Evolutionary conservation across 1,140 invertebrate species (phyloP).

Genomic region (Periplaneta americana): DNA sequence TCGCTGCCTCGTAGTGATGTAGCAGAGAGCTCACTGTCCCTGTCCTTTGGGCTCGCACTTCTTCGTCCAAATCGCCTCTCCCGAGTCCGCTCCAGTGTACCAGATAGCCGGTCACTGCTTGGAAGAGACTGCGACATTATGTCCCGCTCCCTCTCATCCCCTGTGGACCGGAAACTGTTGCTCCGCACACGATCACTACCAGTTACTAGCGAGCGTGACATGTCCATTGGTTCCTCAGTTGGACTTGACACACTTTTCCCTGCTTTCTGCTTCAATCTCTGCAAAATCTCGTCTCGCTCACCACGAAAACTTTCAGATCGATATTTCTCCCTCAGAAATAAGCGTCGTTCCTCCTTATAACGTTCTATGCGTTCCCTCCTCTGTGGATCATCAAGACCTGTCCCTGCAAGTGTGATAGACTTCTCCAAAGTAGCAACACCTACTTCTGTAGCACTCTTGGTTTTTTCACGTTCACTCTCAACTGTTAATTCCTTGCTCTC

Average conservation of each 20-base stretch:
- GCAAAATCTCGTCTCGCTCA: constrained; percentile 28
- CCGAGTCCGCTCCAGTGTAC: neutral
- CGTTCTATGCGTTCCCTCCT: constrained; percentile 77
- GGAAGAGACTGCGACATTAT: neutral
- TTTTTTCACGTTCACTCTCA: neutral
- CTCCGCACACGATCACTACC: neutral
- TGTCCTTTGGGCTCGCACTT: neutral
- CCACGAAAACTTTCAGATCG: constrained; percentile 68
- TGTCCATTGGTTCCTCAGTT: constrained; percentile 13
- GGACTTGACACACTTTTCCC: constrained; percentile 3
- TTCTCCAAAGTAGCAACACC: neutral
- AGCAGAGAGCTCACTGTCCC: neutral
- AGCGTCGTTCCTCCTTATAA: constrained; percentile 86
- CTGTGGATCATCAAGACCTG: constrained; percentile 46
- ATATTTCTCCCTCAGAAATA: constrained; percentile 79
- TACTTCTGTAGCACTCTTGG: neutral
- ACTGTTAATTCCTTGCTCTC: constrained; percentile 36
- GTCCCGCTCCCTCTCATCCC: neutral
- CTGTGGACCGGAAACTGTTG: neutral
- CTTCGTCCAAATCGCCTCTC: neutral
- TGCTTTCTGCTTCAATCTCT: constrained; percentile 16
- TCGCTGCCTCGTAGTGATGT: neutral
- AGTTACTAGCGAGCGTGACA: neutral
- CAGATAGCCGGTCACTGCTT: neutral
- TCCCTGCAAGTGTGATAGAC: neutral